Evolutionary conservation across 2,888 invertebrate species (phyloP), one percentile per base, ranked within the genome.

Genomic region (Napeogenes sylphis): DNA sequence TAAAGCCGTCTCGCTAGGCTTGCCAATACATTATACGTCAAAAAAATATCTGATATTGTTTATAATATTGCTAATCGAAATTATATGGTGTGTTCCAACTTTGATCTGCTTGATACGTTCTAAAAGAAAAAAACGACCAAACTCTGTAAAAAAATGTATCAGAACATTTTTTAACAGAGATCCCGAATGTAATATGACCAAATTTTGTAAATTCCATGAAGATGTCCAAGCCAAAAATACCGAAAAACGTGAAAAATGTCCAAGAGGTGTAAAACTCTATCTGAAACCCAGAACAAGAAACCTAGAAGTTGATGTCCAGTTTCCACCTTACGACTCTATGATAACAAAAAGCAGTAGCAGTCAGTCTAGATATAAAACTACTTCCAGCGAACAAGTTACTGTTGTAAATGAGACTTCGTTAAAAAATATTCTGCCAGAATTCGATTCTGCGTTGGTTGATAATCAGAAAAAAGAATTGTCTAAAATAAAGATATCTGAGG

Each of bases 21-120:
- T 75, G 0, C 71, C 75, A 6, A 58, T 75, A n/a, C 71, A 77
- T 32, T 58, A 75, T 3, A 66, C 75, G 2, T 79, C 77, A 5
- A 86, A 78, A 61, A 85, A 85, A 69, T 72, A 77, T 61, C 63
- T 80, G 13, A 67, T 89, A 45, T 66, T 89, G 62, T 55, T 70
- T 1, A 51, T 81, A 13, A 77, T 89, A 62, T 62, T 89, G 35
- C 54, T 84, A 6, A 62, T 87, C 6, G 88, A 89, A 78, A 53
- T 87, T 45, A 69, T 77, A 14, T 88, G 87, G 84, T 88, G 87
- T 65, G 71, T 87, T 55, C 75, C 75, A 2, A 73, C 76, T 12
- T 59, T 77, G 12, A 45, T 72, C 13, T 76, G 69, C 53, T 60
- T 73, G 45, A 30, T 73, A 12, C 73, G 70, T 54, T 65, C 64